phyloP scores from a whole-genome alignment of 2,888 invertebrate species.

The Pimpla rufipes region DNA sequence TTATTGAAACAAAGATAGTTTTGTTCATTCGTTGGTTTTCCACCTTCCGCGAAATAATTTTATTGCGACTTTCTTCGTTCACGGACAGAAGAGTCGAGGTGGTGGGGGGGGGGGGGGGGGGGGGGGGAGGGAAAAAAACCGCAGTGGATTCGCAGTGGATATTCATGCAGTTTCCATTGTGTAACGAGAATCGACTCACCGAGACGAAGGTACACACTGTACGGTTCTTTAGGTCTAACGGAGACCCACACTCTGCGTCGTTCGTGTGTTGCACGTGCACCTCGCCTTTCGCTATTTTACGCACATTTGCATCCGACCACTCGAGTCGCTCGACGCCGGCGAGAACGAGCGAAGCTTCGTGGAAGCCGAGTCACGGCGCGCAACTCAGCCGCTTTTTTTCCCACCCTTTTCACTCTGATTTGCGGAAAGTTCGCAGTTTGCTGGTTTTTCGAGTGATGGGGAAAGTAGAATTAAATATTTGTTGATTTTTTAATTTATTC shows the following conservation, averaged over 20 bases:
- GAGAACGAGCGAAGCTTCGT: conserved; percentile 31
- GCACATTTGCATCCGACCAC: conserved; percentile 65
- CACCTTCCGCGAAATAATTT: conserved; percentile 48
- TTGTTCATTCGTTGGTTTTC: conserved; percentile 11
- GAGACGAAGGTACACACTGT: conserved; percentile 6
- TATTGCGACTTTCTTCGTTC: conserved; percentile 52
- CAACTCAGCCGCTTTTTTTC: neutral
- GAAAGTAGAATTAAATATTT: neutral
- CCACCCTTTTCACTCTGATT: neutral
- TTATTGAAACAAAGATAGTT: conserved; percentile 28
- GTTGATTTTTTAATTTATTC: too few relatives aligned
- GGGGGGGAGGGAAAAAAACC: conserved; percentile 20
- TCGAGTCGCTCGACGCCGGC: conserved; percentile 23
- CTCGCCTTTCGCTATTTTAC: conserved; percentile 47
- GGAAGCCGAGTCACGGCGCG: conserved; percentile 25
- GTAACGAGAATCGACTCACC: conserved; percentile 40
- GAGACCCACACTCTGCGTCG: neutral
- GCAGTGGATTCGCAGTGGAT: neutral
- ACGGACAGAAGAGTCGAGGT: conserved; percentile 18
- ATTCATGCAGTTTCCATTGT: conserved; percentile 28
- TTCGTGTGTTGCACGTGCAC: neutral
- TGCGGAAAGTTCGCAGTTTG: neutral
- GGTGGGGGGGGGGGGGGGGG: neutral
- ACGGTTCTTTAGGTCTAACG: neutral
- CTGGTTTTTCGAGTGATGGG: neutral